Evolutionary conservation across 2,888 invertebrate genomes (phyloP), one percentile per base, ranked within the genome.

Genomic region (Caenorhabditis virilis): DNA sequence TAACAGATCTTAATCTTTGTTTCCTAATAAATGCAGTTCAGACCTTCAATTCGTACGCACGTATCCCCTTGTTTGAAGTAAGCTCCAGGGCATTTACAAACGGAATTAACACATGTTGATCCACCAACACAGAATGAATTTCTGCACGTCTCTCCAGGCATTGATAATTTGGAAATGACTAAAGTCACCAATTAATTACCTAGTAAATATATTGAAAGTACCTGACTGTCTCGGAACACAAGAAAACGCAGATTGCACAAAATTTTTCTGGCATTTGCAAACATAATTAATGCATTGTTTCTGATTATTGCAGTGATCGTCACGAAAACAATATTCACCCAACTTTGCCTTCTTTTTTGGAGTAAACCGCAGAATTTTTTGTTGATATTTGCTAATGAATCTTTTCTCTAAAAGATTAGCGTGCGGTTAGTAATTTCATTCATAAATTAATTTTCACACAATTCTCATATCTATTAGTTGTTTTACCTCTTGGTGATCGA

Each of bases 101-200:
- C 42, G 16, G 53, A 61, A 4, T 64, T 61, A 9, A 64, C 27
- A 46, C 81, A 81, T 6, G 60, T 57, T 1, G 79, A 66, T 1
- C 80, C 82, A 15, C 82, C 82, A 41, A 78, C 78, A 56, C 82
- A 82, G 49, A 80, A 78, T 2, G 69, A 69, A 27, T 58, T 46
- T 2, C 47, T 49, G 43, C 82, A 82, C 1, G 56, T 41, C 11
- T 61, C 49, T 22, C 76, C 78, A 2, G 82, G 80, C 9, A 53
- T 23, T 13, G 77, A 26, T n/a, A 30, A 3, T 3, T 35, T 42
- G 9, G 3, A 36, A 23, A 43, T 16, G 4, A 38, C 47, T 4
- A 16, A 33, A 46, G 25, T 20, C 3, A n/a, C 3, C 4, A 30
- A 15, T 42, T n/a, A 38, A 38, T 26, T 30, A 23, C 11, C 18